Conservation (phyloP, 2,113 vertebrate genomes). For the Pica pica region DNA sequence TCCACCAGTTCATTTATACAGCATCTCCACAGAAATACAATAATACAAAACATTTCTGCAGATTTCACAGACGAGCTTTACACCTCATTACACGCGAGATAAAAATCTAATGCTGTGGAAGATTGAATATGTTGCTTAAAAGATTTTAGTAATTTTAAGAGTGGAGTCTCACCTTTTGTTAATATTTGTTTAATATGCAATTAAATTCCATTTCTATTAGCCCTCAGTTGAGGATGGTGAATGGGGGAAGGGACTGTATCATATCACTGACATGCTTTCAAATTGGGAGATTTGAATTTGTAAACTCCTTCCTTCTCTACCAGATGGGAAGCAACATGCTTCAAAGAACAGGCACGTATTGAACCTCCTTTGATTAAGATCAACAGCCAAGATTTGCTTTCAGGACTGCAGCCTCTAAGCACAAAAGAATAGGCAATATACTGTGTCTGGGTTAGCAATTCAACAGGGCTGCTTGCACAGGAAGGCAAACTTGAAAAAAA, state of each 20-base stretch:
- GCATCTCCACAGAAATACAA: conserved; percentile 6
- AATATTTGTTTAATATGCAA: conserved; percentile 66
- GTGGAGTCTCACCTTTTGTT: conserved; percentile 51
- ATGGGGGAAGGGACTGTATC: conserved; percentile 1
- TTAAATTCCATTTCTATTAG: conserved; percentile 53
- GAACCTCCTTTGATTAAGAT: conserved; percentile 51
- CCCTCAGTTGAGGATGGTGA: not conserved
- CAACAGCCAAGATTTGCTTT: conserved; percentile 54
- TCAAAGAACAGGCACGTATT: not conserved
- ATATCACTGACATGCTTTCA: not conserved
- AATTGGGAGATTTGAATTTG: conserved; percentile 41
- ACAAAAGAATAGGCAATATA: conserved; percentile 58
- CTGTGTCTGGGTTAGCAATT: conserved; percentile 31
- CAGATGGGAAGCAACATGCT: conserved; percentile 48
- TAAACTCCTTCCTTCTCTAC: conserved; percentile 42
- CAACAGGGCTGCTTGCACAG: conserved; percentile 25
- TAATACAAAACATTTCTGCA: conserved; percentile 27
- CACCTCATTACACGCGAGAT: conserved; percentile 30
- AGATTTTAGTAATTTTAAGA: conserved; percentile 53
- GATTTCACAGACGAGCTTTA: conserved; percentile 26
- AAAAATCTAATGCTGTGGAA: conserved; percentile 52
- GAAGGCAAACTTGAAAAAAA: not conserved
- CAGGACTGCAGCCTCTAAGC: conserved; percentile 18
- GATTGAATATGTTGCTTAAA: conserved; percentile 54
- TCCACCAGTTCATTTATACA: not conserved